Base-by-base conservation (phyloP, 2,797 vertebrate genomes). In the Thalassophryne amazonica region DNA sequence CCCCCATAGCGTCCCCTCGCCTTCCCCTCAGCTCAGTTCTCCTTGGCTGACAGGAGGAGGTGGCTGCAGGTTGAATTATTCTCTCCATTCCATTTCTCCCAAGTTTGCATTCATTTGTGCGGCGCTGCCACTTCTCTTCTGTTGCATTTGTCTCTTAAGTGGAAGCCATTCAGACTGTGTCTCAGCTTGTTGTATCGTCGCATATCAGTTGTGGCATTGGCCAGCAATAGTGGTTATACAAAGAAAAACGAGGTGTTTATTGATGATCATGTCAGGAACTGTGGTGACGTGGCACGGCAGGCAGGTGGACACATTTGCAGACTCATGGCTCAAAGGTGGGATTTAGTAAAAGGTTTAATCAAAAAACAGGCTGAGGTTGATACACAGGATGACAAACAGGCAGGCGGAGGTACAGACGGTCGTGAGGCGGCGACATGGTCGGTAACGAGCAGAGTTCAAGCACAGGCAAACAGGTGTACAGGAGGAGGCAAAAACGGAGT, bases 61-160 rank as follows among this genome's bases (percentile, higher is more conserved):
- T 65, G 64, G 69, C 59, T 53, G 51, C 53, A 75, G 84, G 87
- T 86, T 81, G 80, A 81, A 82, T 84, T 81, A 79, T 85, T 80
- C 42, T 82, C 73, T 69, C 41, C 5, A 11, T 78, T 84, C 73
- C 69, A 56, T 84, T 81, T 78, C 78, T 73, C 21, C 39, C 41
- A 50, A 61, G 73, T 83, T 79, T 76, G 71, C 71, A 72, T 81
- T 81, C 24, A 66, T 84, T 80, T 81, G 71, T 65, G 7, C 23
- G 8, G 24, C n/a, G 24, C 70, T 80, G 82, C 81, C 80, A 55
- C 76, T 73, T 83, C 67, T 73, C 58, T 58, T 81, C 73, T 63
- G 60, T 67, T 74, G 69, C 63, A 76, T 83, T 81, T 76, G 69
- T 67, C 43, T 68, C 42, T 76, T 76, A 73, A 78, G 67, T 81